Evolutionary conservation across 2,113 vertebrate genomes (phyloP).

Genomic region (Platichthys flesus): DNA sequence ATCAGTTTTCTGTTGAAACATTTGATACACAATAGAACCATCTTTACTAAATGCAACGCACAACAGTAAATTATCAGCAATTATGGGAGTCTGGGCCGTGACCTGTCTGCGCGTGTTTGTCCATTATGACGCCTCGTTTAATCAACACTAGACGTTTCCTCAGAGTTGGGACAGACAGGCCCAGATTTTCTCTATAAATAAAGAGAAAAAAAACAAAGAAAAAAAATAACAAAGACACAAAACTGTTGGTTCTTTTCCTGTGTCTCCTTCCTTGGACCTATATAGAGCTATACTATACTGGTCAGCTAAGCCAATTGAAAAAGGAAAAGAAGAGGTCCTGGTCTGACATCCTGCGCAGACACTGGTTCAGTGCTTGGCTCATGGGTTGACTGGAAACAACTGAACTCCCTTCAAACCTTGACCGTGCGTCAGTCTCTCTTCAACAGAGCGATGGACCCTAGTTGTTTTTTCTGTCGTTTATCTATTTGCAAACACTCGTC

Average conservation of each 20-base stretch:
- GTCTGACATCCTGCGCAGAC: conserved; percentile 50
- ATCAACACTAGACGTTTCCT: conserved; percentile 19
- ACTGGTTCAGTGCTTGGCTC: conserved; percentile 56
- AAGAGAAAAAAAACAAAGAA: conserved; percentile 52
- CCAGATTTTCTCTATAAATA: conserved; percentile 71
- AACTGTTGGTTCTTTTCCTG: conserved; percentile 50
- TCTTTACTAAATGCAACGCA: conserved; percentile 68
- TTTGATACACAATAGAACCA: conserved; percentile 67
- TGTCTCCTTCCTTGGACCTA: conserved; percentile 50
- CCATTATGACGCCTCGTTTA: background rate
- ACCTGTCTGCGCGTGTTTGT: conserved; percentile 9
- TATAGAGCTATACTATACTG: conserved; percentile 50
- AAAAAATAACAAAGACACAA: conserved; percentile 61
- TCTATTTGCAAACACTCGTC: background rate
- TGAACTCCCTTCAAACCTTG: conserved; percentile 20
- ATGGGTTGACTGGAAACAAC: conserved; percentile 58
- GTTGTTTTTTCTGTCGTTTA: no score
- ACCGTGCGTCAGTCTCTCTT: background rate
- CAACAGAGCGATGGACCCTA: no score
- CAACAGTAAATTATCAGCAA: conserved; percentile 72
- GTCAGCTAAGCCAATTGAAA: conserved; percentile 56
- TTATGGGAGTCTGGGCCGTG: conserved; percentile 28
- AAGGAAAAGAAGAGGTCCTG: conserved; percentile 27
- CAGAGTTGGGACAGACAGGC: conserved; percentile 18
- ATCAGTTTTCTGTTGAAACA: conserved; percentile 34